These are phyloP conservation scores for Scylla paramamosain DNA, from an alignment of 1,140 invertebrate species.

Conservation along the genomic window DNA sequence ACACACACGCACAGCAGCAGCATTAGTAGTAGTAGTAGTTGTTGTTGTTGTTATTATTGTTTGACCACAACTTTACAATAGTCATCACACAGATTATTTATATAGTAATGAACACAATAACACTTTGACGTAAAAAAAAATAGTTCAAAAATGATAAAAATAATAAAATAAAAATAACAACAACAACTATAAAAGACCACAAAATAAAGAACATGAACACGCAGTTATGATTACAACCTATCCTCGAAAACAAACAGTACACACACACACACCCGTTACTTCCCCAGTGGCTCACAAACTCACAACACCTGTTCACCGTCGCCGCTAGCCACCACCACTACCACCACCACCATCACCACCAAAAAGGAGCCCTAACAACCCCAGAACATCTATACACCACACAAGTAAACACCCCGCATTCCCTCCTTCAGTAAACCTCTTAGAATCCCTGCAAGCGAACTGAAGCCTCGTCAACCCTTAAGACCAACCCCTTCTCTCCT, in stretches of 20 bases:
- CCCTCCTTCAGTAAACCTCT: not conserved
- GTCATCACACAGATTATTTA: too few species aligned
- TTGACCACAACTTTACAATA: too few species aligned
- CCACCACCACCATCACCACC: not conserved
- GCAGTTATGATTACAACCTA: too few species aligned
- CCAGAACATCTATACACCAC: not conserved
- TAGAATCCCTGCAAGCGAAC: not conserved
- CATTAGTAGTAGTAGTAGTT: too few species aligned
- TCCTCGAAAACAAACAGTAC: not conserved
- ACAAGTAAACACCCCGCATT: not conserved
- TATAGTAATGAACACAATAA: too few species aligned
- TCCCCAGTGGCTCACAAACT: not conserved
- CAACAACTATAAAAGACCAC: too few species aligned
- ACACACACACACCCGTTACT: not conserved
- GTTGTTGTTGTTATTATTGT: too few species aligned
- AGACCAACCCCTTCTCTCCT: not conserved
- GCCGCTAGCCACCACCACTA: not conserved
- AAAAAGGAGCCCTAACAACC: not conserved
- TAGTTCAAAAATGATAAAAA: too few species aligned
- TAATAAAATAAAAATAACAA: too few species aligned
- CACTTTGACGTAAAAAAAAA: too few species aligned
- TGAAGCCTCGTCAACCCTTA: not conserved
- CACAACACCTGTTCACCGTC: not conserved
- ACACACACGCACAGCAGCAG: too few species aligned
- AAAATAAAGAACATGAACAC: too few species aligned